A percentile compares a stretch with the other conserved stretches of the same genome.
Conservation (phyloP, 2,888 invertebrate species). For the Dolichopus griseipennis region DNA sequence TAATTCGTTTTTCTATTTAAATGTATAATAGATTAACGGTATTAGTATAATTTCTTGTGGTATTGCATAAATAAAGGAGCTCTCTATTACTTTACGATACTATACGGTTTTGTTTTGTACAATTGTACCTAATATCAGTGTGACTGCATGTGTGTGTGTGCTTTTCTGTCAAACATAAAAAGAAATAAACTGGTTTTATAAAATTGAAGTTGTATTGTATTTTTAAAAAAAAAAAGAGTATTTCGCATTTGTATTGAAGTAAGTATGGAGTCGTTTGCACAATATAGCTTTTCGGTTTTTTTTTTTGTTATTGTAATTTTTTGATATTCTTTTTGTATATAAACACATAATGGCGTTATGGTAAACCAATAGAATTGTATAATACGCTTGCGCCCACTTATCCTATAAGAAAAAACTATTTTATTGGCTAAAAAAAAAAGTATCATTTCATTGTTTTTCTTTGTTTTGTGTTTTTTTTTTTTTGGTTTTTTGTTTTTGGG, state of each 20-base stretch:
- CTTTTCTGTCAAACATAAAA: not conserved
- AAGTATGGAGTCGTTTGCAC: not conserved
- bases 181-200: not conserved
- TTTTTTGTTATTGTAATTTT: not conserved
- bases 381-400: conserved; percentile 4
- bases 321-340: not conserved
- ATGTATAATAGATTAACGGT: too few species aligned
- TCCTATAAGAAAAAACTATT: not conserved
- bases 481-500: too few species aligned
- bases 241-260: not conserved
- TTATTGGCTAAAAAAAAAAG: not conserved
- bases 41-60: too few species aligned
- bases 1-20: too few species aligned
- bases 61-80: too few species aligned
- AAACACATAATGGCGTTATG: not conserved
- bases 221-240: too few species aligned
- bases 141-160: too few species aligned
- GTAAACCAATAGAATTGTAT: not conserved
- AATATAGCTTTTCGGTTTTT: not conserved
- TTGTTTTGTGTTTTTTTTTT: not conserved
- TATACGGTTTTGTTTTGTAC: too few species aligned
- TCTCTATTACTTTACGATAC: too few species aligned
- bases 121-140: too few species aligned
- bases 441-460: too few species aligned
- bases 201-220: not conserved